These are phyloP conservation scores for Lathronympha strigana DNA, from an alignment of 2,888 invertebrate genomes.

Conservation along the genomic window DNA sequence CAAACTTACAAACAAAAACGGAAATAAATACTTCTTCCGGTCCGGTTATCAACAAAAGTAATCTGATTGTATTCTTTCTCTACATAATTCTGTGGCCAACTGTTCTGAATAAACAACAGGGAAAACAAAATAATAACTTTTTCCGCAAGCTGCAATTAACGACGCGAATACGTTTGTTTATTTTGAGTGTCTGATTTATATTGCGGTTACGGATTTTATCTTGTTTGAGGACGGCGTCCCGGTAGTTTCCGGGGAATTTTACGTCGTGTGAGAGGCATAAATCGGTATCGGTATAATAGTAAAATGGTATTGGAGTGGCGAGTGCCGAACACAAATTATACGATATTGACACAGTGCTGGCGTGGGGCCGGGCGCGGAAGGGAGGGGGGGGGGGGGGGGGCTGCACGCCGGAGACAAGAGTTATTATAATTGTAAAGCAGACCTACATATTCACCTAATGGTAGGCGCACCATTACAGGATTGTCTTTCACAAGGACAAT, in stretches of 20 bases:
- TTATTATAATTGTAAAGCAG: conserved; percentile 48
- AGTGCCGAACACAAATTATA: conserved; percentile 44
- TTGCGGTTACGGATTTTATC: conserved; percentile 18
- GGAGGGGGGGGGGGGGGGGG: conserved; percentile 29
- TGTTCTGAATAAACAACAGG: conserved; percentile 32
- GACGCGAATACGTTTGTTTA: conserved; percentile 33
- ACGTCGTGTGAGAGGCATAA: conserved; percentile 16
- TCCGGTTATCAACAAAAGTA: conserved; percentile 23
- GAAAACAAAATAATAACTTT: conserved; percentile 37
- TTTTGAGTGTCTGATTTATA: conserved; percentile 26
- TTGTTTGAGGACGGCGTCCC: conserved; percentile 11
- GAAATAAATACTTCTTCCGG: conserved; percentile 8
- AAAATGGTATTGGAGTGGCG: conserved; percentile 37
- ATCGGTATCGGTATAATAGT: conserved; percentile 27
- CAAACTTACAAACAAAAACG: conserved; percentile 10
- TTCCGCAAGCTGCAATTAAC: conserved; percentile 40
- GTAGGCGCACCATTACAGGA: conserved; percentile 39
- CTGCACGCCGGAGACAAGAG: conserved; percentile 39
- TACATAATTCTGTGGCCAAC: conserved; percentile 32
- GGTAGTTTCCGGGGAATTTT: conserved; percentile 25
- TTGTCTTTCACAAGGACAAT: conserved; percentile 39
- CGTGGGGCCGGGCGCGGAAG: conserved; percentile 27
- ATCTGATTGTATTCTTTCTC: conserved; percentile 29
- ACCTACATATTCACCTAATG: conserved; percentile 42
- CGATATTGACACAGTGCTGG: conserved; percentile 44